These are phyloP conservation scores for Sphinx pinastri DNA, from an alignment of 2,888 invertebrate genomes.

Conservation along the genomic window DNA sequence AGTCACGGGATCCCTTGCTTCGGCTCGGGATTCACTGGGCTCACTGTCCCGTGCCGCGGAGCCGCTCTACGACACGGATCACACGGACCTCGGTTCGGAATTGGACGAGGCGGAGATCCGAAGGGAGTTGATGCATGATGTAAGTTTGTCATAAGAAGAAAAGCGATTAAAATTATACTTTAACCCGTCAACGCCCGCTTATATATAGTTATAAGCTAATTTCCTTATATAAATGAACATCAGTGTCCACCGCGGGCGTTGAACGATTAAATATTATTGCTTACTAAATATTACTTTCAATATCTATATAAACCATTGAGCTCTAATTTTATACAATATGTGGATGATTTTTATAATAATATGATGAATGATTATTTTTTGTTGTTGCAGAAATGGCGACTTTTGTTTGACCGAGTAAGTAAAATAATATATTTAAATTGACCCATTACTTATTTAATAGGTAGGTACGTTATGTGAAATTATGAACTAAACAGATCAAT, in stretches of 20 bases:
- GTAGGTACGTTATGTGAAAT: no score
- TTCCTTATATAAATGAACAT: no score
- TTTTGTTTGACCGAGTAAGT: conserved; percentile 92
- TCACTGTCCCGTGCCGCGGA: conserved; percentile 85
- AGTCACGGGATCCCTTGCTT: conserved; percentile 87
- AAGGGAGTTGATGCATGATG: conserved; percentile 91
- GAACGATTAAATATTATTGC: not conserved
- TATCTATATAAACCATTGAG: no score
- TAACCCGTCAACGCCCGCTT: no score
- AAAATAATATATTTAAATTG: not conserved
- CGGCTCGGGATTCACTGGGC: conserved; percentile 82
- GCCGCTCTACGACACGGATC: conserved; percentile 90
- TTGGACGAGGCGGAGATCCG: conserved; percentile 90
- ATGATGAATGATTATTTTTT: conserved; percentile 31
- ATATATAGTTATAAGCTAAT: no score
- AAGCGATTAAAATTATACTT: not conserved
- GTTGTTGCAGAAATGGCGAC: conserved; percentile 93
- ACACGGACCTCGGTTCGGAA: conserved; percentile 91
- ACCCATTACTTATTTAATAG: no score
- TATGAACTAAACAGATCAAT: no score
- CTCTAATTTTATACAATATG: no score
- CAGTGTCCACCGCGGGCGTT: no score
- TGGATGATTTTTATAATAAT: not conserved
- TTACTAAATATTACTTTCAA: no score
- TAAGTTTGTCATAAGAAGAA: conserved; percentile 71